Evolutionary conservation across 2,113 vertebrate species (phyloP).

Genomic region (Myrmecobius fasciatus): DNA sequence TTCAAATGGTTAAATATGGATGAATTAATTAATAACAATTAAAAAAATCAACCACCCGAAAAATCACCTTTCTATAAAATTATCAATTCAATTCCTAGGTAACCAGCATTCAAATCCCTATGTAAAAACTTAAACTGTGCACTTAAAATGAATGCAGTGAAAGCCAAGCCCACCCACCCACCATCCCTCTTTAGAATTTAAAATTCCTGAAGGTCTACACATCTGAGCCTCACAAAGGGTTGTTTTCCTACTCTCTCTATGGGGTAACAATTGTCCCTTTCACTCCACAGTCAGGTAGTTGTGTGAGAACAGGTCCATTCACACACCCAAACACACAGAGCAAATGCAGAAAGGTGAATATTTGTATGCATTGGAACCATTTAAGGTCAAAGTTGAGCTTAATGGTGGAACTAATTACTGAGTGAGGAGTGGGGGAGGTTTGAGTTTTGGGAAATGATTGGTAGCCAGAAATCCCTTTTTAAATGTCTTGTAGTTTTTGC

Average conservation of each 20-base stretch:
- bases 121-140: not conserved
- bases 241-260: not conserved
- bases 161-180: not conserved
- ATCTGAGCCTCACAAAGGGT: not conserved
- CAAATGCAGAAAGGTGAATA: not conserved
- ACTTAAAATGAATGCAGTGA: not conserved
- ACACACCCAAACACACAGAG: not conserved
- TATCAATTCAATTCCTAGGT: not conserved
- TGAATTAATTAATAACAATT: not conserved
- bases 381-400: not conserved
- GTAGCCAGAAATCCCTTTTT: not conserved
- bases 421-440: not conserved
- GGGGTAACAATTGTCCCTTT: not conserved
- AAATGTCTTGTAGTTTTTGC: not conserved
- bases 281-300: not conserved
- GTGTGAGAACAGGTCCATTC: not conserved
- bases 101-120: accelerated
- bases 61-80: not conserved
- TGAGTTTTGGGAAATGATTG: not conserved
- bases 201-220: not conserved
- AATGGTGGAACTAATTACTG: not conserved
- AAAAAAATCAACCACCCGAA: not conserved
- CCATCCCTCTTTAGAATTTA: not conserved
- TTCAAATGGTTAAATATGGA: not conserved
- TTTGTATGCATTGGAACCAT: not conserved